These are phyloP conservation scores for Cepphus grylle DNA, from an alignment of 2,113 vertebrate species.

Conservation along the genomic window DNA sequence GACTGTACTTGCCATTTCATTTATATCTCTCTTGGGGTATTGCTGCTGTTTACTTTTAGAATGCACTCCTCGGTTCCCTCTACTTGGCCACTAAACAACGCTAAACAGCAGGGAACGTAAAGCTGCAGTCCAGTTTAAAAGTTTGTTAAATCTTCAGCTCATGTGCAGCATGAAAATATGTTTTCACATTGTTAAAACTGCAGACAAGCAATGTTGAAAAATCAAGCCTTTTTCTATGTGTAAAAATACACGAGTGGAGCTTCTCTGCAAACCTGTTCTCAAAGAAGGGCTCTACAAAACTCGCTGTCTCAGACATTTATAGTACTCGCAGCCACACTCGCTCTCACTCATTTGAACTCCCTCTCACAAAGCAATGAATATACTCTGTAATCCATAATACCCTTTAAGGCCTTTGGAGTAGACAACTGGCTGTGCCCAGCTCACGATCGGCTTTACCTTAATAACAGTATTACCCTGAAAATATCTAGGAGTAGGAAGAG, in stretches of 20 bases:
- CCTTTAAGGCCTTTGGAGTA: background rate
- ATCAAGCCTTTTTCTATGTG: rapidly evolving
- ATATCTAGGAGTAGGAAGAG: background rate
- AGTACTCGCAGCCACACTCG: background rate
- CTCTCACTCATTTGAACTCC: background rate
- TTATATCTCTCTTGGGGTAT: background rate
- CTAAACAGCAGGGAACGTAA: background rate
- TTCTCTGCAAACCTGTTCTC: background rate
- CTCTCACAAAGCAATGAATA: background rate
- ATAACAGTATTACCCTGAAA: background rate
- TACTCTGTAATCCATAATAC: background rate
- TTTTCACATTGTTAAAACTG: background rate
- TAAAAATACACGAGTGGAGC: background rate
- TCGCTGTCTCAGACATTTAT: rapidly evolving
- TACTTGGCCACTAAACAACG: background rate
- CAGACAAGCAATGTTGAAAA: background rate
- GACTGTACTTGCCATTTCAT: background rate
- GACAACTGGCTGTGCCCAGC: background rate
- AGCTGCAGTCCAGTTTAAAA: background rate
- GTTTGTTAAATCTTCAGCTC: background rate
- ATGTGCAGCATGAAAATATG: background rate
- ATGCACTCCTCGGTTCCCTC: background rate
- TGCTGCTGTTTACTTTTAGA: background rate
- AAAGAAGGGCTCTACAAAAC: background rate
- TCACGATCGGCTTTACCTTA: background rate